Evolutionary conservation across 1,140 invertebrate species (phyloP), one percentile per base, ranked within the genome.

Genomic region (Dendroctonus valens): DNA sequence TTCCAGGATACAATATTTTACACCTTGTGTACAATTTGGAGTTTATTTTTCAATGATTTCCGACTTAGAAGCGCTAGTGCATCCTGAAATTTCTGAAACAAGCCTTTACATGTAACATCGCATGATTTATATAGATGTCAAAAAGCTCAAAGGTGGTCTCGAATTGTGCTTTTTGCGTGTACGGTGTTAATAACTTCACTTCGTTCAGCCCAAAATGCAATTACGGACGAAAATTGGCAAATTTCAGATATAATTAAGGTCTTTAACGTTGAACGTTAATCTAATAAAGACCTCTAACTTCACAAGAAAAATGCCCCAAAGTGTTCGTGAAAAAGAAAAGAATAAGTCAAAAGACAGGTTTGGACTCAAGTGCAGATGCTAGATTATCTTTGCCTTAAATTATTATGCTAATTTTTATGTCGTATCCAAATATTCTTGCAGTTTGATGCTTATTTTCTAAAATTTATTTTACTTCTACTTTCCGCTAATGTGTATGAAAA

Each of bases 161-260:
- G 5, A 59, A 49, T 59, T 59, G 40, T 49, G 58, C 49, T 59
- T 11, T 59, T 39, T 15, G 42, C 41, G 54, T 59, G 26, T 49
- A 49, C 46, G 42, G 55, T 46, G n/a, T 58, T 58, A 58, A 46
- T 26, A 58, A 11, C 40, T 46, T 44, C 42, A 58, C 41, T 26
- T 11, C 55, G 41, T 58, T 26, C 55, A 55, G 53, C 41, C 55
- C 39, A 55, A 11, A 40, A 46, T 7, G 41, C 55, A 44, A 58
- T 58, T 58, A 58, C 42, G 26, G 7, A 26, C 41, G 4, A 59
- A 59, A 59, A 49, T 59, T 59, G 15, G 58, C 58, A 58, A 58
- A 58, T 58, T 58, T 44, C 39, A 3, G n/a, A 4, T 12, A 58
- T 58, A 58, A 58, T 58, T 58, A 58, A 7, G 55, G 55, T 8